Percentiles rank a stretch among this genome's conserved stretches.
phyloP scores from a whole-genome alignment of 2,113 vertebrate species.

The Gnathonemus echidnorhynchus region DNA sequence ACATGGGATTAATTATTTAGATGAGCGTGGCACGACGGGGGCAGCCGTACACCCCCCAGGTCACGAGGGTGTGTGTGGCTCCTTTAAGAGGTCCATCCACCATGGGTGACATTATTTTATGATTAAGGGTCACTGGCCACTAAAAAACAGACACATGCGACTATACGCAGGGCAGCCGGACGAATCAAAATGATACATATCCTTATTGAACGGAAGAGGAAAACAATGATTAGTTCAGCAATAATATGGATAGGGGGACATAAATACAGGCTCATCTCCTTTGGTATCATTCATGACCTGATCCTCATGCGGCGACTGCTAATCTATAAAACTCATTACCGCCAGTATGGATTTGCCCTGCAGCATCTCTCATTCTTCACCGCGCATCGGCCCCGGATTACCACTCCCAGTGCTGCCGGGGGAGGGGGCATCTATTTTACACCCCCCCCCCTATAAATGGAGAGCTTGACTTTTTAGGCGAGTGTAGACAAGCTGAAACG shows the following conservation, averaged over 20 bases:
- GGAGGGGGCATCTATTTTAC: neutral
- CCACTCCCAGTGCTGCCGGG: neutral
- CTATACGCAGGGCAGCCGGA: neutral
- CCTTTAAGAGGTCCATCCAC: neutral
- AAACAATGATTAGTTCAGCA: constrained; percentile 25
- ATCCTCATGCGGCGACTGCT: constrained; percentile 18
- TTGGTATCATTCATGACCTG: constrained; percentile 30
- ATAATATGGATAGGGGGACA: constrained; percentile 3
- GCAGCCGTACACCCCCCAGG: neutral
- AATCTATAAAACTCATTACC: constrained; percentile 44
- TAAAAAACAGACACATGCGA: neutral
- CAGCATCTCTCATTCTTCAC: constrained; percentile 3
- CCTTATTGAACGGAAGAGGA: constrained; percentile 1
- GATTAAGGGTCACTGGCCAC: neutral
- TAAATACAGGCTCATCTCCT: constrained; percentile 27
- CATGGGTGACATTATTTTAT: neutral
- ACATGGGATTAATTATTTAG: constrained; percentile 33
- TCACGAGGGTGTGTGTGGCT: neutral
- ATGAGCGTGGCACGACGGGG: neutral
- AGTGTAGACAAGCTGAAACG: neutral
- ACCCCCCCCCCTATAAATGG: neutral
- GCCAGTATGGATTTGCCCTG: constrained; percentile 14
- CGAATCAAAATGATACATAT: constrained; percentile 1
- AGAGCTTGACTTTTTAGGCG: neutral
- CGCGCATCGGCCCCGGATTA: neutral